Conservation (phyloP, 2,888 invertebrate genomes). For the Megamerina dolium region DNA sequence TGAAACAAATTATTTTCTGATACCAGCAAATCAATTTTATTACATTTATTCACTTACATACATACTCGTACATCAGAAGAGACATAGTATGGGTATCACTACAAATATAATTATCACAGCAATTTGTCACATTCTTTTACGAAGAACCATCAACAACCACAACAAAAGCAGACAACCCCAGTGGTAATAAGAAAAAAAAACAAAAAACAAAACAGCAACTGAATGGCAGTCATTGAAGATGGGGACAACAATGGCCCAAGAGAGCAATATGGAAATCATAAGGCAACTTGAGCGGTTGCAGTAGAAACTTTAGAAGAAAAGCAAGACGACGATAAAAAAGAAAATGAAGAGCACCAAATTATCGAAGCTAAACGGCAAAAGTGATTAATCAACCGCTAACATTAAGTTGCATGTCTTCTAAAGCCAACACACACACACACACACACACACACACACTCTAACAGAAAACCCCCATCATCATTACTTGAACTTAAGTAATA, state of each 20-base stretch:
- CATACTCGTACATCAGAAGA: too few species aligned
- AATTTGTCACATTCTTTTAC: too few species aligned
- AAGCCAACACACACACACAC: constrained; percentile 2
- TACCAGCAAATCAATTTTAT: neutral
- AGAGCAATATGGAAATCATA: neutral
- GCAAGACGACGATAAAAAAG: too few species aligned
- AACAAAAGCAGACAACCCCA: too few species aligned
- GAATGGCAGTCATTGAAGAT: neutral
- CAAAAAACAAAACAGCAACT: neutral
- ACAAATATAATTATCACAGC: constrained; percentile 1
- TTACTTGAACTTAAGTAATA: neutral
- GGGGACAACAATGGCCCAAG: neutral
- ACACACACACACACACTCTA: neutral
- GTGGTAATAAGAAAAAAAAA: too few species aligned
- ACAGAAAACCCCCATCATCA: neutral
- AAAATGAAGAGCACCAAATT: too few species aligned
- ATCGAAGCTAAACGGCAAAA: too few species aligned
- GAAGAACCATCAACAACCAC: too few species aligned
- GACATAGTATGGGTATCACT: too few species aligned
- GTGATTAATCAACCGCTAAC: neutral
- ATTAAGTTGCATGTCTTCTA: too few species aligned
- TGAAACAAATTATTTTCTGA: neutral
- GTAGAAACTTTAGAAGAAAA: too few species aligned
- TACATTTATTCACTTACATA: neutral
- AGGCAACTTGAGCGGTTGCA: neutral